Evolutionary conservation across 2,888 invertebrate species (phyloP), one percentile per base, ranked within the genome.

Genomic region (Venusia cambrica): DNA sequence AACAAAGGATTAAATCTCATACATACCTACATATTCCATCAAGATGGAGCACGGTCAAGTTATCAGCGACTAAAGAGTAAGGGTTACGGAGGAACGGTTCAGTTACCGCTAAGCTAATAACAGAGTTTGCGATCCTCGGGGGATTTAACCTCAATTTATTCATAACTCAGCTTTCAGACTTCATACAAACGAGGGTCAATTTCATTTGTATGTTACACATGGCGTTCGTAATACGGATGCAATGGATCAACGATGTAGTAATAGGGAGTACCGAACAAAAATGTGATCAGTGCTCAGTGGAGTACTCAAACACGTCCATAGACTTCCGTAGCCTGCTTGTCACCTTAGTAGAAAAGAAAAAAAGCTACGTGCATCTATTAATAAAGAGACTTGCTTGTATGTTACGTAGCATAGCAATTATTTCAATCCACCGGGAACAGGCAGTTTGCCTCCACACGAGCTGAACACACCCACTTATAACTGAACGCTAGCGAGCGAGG

Each of bases 31-130:
- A 9, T 9, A 33, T 14, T 8, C 15, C 4, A 4, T 5, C 18
- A 13, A 29, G n/a, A 3, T 14, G 5, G 26, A 17, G 17, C 20
- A 10, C 27, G 10, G 39, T 26, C 30, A 27, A 35, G 35, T 31
- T 27, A 40, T 35, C 25, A 19, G 16, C 35, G 16, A 13, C 30
- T 29, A 30, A 34, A 16, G 29, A 30, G 34, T 15, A 27, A 18
- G 31, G 30, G 27, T 39, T 31, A 35, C 22, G 8, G 27, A 19
- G 31, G 22, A 34, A 35, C 26, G 27, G 40, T 64, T 57, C 62
- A 62, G 66, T 71, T 71, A 63, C 63, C 58, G 59, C 70, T 69
- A 69, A 74, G 73, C 66, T 72, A 77, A 76, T 76, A 77, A 70
- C 67, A 57, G 62, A 68, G 62, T 64, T 65, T 62, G 60, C 59